A percentile compares a stretch with the other conserved stretches of the same genome.
These are phyloP conservation scores for Coranthus polyacanthus DNA, from an alignment of 2,797 vertebrate species.

Conservation along the genomic window DNA sequence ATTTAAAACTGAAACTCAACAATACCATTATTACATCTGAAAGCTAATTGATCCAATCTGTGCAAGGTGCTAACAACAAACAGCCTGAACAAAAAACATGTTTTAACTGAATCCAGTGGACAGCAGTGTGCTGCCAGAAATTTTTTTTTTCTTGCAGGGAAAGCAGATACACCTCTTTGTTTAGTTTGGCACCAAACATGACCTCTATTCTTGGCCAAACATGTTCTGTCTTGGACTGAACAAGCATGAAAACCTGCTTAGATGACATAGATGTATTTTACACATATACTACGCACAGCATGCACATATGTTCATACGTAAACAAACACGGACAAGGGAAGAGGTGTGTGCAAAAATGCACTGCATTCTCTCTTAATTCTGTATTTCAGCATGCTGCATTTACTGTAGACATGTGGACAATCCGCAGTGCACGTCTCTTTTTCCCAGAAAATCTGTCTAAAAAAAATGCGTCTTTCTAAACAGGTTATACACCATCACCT, in stretches of 20 bases:
- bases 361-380: constrained; percentile 12
- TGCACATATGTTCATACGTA: constrained; percentile 14
- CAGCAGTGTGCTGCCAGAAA: constrained; percentile 54
- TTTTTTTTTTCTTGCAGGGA: constrained; percentile 42
- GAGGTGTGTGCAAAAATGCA: constrained; percentile 29
- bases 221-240: constrained; percentile 67
- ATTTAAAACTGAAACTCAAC: constrained; percentile 29
- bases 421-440: neutral
- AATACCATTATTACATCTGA: constrained; percentile 14
- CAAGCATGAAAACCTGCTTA: constrained; percentile 33
- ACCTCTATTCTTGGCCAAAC: constrained; percentile 61
- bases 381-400: constrained; percentile 25
- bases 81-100: constrained; percentile 32
- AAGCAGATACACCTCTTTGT: constrained; percentile 75
- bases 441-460: constrained; percentile 4
- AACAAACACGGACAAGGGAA: constrained; percentile 12
- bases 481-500: neutral
- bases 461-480: constrained; percentile 7
- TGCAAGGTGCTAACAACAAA: constrained; percentile 31
- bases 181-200: constrained; percentile 68
- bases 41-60: constrained; percentile 22
- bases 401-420: constrained; percentile 12
- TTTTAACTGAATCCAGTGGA: constrained; percentile 63
- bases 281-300: constrained; percentile 6
- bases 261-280: constrained; percentile 45